These are phyloP conservation scores for Echiichthys vipera DNA, from an alignment of 2,797 vertebrate species.

Conservation along the genomic window DNA sequence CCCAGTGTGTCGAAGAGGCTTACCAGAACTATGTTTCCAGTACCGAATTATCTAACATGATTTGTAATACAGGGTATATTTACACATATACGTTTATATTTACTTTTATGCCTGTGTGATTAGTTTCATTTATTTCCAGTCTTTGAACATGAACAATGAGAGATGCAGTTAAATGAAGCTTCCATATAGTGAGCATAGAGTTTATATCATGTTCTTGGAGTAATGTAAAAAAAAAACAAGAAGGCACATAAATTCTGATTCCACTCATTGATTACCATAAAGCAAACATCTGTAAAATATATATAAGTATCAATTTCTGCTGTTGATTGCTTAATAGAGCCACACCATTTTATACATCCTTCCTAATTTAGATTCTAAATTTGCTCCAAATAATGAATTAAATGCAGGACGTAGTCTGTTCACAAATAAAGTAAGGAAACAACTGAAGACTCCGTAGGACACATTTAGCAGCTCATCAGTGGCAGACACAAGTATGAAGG, in stretches of 20 bases:
- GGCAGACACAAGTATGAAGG: too few species aligned
- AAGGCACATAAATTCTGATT: not conserved
- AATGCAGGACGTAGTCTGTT: not conserved
- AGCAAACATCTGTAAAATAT: not conserved
- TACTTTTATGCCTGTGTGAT: not conserved
- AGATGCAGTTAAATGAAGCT: not conserved
- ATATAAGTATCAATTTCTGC: not conserved
- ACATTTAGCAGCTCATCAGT: too few species aligned
- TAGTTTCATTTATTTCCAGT: not conserved
- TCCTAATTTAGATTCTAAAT: not conserved
- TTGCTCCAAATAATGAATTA: not conserved
- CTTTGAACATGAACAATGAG: not conserved
- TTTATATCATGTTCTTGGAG: not conserved
- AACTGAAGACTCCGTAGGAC: not conserved
- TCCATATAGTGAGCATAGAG: not conserved
- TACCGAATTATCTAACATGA: not conserved
- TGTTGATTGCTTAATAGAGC: not conserved
- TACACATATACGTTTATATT: too few species aligned
- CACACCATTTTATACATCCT: not conserved
- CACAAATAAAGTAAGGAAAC: not conserved
- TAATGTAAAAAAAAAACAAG: not conserved
- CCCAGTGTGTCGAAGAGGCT: not conserved
- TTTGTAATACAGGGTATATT: not conserved
- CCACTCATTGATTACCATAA: not conserved
- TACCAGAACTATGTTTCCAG: not conserved